A percentile compares a stretch with the other conserved stretches of the same genome.
These are phyloP conservation scores for Tenthredo distinguenda DNA, from an alignment of 2,888 invertebrate species.

Conservation along the genomic window DNA sequence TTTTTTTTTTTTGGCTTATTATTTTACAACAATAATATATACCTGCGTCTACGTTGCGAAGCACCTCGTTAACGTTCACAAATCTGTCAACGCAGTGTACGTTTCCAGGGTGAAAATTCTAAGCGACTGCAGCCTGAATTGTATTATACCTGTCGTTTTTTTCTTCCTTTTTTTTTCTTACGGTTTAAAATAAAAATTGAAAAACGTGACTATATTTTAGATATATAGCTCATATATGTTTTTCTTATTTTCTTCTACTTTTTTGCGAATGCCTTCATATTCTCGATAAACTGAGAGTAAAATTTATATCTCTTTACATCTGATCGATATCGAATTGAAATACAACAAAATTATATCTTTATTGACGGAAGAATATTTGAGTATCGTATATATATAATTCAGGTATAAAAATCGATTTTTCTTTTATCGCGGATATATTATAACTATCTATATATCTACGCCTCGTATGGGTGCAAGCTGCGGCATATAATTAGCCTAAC, in stretches of 20 bases:
- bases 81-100: conserved; percentile 41
- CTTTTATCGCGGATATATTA: neutral
- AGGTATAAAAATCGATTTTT: neutral
- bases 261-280: too few species aligned
- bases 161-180: neutral
- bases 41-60: conserved; percentile 10
- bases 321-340: too few species aligned
- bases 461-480: neutral
- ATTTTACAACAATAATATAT: neutral
- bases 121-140: neutral
- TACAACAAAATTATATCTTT: too few species aligned
- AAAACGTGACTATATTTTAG: too few species aligned
- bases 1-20: neutral
- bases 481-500: conserved; percentile 21
- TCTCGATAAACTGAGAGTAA: too few species aligned
- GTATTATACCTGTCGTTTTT: neutral
- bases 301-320: too few species aligned
- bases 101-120: neutral
- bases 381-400: too few species aligned
- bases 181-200: neutral
- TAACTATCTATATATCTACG: neutral
- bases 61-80: conserved; percentile 55
- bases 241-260: too few species aligned
- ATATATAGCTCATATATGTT: too few species aligned
- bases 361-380: too few species aligned